These are phyloP conservation scores for Prorops nasuta DNA, from an alignment of 1,140 invertebrate genomes.

Conservation along the genomic window DNA sequence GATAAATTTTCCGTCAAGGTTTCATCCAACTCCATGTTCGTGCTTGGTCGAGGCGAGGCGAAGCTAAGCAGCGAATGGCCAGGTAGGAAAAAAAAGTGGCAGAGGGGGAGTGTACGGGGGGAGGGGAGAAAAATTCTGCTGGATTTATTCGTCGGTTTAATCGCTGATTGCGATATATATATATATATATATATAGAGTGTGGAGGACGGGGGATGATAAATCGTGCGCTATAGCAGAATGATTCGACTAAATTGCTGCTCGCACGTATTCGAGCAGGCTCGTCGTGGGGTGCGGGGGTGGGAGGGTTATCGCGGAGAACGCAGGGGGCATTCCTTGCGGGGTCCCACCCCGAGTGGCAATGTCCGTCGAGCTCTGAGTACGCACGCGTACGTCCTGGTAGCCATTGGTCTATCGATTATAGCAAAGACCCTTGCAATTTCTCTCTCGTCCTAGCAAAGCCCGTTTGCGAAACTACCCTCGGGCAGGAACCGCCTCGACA, in stretches of 20 bases:
- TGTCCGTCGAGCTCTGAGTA: conserved; percentile 32
- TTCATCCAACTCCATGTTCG: no score
- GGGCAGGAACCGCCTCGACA: no score
- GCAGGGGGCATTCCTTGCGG: background rate
- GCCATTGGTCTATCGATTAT: conserved; percentile 53
- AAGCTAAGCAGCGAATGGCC: no score
- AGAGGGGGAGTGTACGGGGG: background rate
- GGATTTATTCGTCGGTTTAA: background rate
- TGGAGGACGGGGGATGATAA: conserved; percentile 30
- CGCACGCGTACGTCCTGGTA: conserved; percentile 43
- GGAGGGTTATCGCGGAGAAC: background rate
- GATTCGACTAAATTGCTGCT: conserved; percentile 52
- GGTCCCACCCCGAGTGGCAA: conserved; percentile 19
- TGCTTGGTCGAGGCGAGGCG: no score
- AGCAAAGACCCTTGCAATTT: conserved; percentile 2
- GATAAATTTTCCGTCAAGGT: no score
- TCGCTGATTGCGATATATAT: background rate
- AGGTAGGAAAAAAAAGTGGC: no score
- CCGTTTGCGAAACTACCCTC: no score
- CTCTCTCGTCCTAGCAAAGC: no score
- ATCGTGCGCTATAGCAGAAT: conserved; percentile 49
- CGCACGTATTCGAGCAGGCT: conserved; percentile 38
- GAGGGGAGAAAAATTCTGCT: background rate
- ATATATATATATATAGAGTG: background rate
- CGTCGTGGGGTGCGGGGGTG: background rate